A percentile compares a stretch with the other conserved stretches of the same genome.
phyloP scores from a whole-genome alignment of 2,888 invertebrate species.

The Timandra comae region DNA sequence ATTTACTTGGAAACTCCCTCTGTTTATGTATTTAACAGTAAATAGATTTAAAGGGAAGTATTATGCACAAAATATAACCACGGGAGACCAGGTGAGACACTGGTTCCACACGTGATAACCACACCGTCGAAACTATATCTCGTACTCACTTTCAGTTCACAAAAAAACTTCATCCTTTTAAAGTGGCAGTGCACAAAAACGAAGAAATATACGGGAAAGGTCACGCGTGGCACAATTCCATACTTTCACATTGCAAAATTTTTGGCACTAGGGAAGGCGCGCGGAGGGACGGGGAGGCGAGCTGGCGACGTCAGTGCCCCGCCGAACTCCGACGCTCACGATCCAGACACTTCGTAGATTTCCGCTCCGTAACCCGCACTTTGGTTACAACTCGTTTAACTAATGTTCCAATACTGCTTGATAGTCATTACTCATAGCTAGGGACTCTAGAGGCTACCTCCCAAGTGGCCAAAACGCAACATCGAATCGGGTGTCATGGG shows the following conservation, averaged over 20 bases:
- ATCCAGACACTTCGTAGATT: slow-evolving; percentile 50
- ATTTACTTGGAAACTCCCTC: background rate
- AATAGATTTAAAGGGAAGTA: too few relatives aligned
- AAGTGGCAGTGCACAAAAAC: slow-evolving; percentile 33
- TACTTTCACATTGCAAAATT: slow-evolving; percentile 77
- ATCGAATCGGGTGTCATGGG: slow-evolving; percentile 70
- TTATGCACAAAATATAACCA: background rate
- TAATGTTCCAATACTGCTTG: slow-evolving; percentile 34
- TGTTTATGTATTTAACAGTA: too few relatives aligned
- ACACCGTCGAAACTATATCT: slow-evolving; percentile 22
- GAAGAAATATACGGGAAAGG: slow-evolving; percentile 59
- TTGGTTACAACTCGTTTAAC: slow-evolving; percentile 32
- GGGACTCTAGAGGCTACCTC: slow-evolving; percentile 51
- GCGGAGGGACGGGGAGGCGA: slow-evolving; percentile 60
- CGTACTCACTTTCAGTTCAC: slow-evolving; percentile 51
- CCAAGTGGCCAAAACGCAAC: slow-evolving; percentile 59
- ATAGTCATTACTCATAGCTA: slow-evolving; percentile 32
- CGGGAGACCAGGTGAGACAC: slow-evolving; percentile 27
- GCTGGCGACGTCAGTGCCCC: slow-evolving; percentile 71
- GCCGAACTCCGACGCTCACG: slow-evolving; percentile 62
- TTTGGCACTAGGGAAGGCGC: slow-evolving; percentile 65
- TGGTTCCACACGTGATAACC: slow-evolving; percentile 38
- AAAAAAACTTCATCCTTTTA: slow-evolving; percentile 40
- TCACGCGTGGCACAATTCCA: slow-evolving; percentile 73
- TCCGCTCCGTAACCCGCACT: slow-evolving; percentile 43